These are phyloP conservation scores for Chalcis sispes DNA, from an alignment of 2,888 invertebrate species.

Conservation along the genomic window DNA sequence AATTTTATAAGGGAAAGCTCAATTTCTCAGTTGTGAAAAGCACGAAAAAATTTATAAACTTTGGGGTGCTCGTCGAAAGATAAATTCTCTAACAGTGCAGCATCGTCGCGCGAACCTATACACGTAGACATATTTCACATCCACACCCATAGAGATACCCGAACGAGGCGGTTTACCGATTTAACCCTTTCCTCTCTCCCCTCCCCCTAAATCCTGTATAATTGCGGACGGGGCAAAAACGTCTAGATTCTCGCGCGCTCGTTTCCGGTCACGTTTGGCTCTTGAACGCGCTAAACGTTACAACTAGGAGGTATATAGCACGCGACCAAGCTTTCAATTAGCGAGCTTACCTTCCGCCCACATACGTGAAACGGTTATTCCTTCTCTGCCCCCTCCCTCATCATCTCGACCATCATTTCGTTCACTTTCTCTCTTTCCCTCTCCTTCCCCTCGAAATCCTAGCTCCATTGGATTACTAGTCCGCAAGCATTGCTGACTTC, in stretches of 20 bases:
- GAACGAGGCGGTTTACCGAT: background rate
- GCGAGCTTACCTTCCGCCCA: background rate
- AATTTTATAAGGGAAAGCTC: too few species aligned
- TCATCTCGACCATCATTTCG: too few species aligned
- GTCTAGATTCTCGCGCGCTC: background rate
- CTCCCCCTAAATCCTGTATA: background rate
- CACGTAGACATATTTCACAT: too few species aligned
- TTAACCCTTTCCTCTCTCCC: too few species aligned
- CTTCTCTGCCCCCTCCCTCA: too few species aligned
- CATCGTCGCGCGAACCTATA: too few species aligned
- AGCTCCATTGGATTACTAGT: slow-evolving; percentile 21
- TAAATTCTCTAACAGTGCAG: too few species aligned
- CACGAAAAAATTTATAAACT: too few species aligned
- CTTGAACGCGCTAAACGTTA: background rate
- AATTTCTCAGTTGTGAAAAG: too few species aligned
- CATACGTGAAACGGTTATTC: background rate
- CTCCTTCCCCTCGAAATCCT: too few species aligned
- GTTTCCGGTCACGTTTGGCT: slow-evolving; percentile 17
- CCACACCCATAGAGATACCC: too few species aligned
- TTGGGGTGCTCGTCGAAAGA: background rate
- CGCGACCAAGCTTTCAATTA: slow-evolving; percentile 10
- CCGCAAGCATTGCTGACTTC: background rate
- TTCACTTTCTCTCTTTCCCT: too few species aligned
- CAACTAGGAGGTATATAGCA: background rate
- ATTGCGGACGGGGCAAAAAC: background rate